Percentiles rank a stretch among this genome's conserved stretches.
Conservation (phyloP, 2,797 vertebrate genomes). For the Sebastes goodei region DNA sequence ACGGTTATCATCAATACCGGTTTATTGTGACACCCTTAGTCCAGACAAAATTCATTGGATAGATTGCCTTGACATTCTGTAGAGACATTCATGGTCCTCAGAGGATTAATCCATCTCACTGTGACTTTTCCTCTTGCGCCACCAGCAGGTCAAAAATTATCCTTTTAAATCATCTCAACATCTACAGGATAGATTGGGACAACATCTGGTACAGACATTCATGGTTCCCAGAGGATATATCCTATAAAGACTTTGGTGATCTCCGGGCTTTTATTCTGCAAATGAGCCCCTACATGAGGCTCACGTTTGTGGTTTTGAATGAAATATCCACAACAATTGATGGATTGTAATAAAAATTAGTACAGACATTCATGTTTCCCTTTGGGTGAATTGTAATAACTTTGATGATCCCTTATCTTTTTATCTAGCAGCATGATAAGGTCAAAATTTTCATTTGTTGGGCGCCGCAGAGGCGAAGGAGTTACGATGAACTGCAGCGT, state of each 20-base stretch:
- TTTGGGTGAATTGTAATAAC: neutral
- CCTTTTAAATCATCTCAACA: neutral
- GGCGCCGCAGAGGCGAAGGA: too few relatives aligned
- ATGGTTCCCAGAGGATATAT: neutral
- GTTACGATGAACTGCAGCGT: neutral
- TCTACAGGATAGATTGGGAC: neutral
- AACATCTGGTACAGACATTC: neutral
- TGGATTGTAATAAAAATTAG: neutral
- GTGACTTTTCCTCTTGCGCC: neutral
- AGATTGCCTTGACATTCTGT: neutral
- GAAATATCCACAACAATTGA: neutral
- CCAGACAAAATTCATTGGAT: neutral
- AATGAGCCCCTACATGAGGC: neutral
- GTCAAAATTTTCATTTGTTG: neutral
- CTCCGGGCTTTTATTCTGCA: neutral
- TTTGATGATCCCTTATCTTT: neutral
- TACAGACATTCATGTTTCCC: neutral
- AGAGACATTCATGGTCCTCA: neutral
- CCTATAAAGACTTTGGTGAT: neutral
- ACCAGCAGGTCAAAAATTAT: neutral
- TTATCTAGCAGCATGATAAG: neutral
- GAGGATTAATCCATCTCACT: neutral
- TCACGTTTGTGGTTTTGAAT: neutral
- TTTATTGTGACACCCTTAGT: neutral
- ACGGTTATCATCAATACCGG: neutral